Base-by-base conservation (phyloP, 2,888 invertebrate species). In the Dynastes tityus region DNA sequence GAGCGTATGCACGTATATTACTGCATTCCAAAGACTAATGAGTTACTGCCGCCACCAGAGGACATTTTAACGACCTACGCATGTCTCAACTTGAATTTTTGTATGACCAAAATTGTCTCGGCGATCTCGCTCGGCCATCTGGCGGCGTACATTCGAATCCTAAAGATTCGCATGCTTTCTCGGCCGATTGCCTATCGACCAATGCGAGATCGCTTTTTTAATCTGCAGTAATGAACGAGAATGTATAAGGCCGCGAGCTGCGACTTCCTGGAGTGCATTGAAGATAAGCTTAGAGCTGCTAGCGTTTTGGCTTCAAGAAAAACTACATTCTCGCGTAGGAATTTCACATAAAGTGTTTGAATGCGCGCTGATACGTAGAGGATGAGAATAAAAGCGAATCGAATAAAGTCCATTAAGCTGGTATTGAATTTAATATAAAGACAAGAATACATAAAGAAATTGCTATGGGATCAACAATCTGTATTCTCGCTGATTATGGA, bases 1-100 rank as follows among this genome's bases (percentile, higher is more conserved):
- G 22, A 49, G 29, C 68, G 27, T 27, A 45, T 29, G 13, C 27
- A 27, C 27, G 1, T 6, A 55, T 22, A 22, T 73, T 27, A 32
- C 71, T 73, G 58, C 73, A 73, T 73, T 73, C 73, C 73, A 8
- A 73, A 58, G 55, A 73, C 58, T 40, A 58, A 40, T 73, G 71
- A 71, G 58, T 73, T 73, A 40, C 16, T 16, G 58, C 73, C 40
- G 73, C 73, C 73, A 73, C 73, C 40, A 73, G 73, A 11, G 58
- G 73, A 58, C 71, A 71, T 71, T 71, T 55, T 71, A 55, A 71
- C 16, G 53, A 73, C 58, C 58, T 73, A 40, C 40, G 58, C 73
- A 73, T n/a, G 73, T 58, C 16, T 58, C 58, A 29, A 51, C 40
- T 73, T 16, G 58, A 37, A 73, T 58, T 73, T 58, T 73, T 73